Evolutionary conservation across 2,113 vertebrate genomes (phyloP).

Genomic region (Hiodon tergisus): DNA sequence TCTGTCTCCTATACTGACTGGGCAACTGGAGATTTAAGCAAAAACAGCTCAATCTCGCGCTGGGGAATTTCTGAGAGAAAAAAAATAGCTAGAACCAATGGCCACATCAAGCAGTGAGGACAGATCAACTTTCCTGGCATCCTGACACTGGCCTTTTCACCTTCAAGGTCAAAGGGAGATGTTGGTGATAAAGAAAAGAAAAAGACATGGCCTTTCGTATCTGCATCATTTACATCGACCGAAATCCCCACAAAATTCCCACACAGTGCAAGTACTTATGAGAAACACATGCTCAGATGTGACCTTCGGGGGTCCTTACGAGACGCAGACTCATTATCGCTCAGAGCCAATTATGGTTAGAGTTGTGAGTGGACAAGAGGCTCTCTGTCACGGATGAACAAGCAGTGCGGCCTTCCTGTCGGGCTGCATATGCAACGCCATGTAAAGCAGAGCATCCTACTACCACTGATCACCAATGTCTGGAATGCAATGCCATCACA

Average conservation of each 20-base stretch:
- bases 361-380: constrained; percentile 47
- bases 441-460: too few species aligned
- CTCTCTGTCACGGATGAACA: neutral
- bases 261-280: neutral
- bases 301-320: neutral
- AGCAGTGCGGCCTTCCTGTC: too few species aligned
- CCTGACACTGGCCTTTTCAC: constrained; percentile 34
- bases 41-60: neutral
- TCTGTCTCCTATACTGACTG: neutral
- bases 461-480: too few species aligned
- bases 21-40: neutral
- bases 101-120: neutral
- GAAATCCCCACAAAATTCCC: neutral
- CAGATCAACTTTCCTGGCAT: too few species aligned
- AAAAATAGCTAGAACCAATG: neutral
- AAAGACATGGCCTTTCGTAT: too few species aligned
- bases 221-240: neutral
- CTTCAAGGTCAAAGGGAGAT: constrained; percentile 48
- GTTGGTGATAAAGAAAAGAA: constrained; percentile 37
- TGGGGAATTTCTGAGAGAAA: neutral
- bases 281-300: neutral
- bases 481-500: too few species aligned
- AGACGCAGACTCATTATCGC: constrained; percentile 37
- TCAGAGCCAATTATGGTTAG: constrained; percentile 49
- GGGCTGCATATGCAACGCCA: too few species aligned